Evolutionary conservation across 1,140 invertebrate genomes (phyloP), one percentile per base, ranked within the genome.

Genomic region (Leptinotarsa defecta): DNA sequence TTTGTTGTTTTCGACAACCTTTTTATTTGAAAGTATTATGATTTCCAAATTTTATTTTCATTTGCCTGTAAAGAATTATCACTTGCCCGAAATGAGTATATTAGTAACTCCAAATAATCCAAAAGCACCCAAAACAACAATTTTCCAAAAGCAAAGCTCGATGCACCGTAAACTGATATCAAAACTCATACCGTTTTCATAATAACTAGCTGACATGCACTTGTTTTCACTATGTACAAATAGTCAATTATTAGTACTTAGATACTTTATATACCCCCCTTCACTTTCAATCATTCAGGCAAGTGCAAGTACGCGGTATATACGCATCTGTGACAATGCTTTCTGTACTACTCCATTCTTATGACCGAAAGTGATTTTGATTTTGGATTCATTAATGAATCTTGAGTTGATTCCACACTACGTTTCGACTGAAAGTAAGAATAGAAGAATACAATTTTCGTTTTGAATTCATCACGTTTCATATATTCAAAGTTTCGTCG

Each of bases 141-240:
- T 17, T 57, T 57, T 19, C 52, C 52, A n/a, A 57, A 57, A 57
- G 15, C 52, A 57, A 57, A n/a, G 15, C 52, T 19, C 17, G 52
- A 57, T 57, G 52, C 52, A 57, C 52, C 52, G n/a, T 57, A 57
- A 57, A 57, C 52, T 57, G 52, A 57, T 17, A 15, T 57, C 15
- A 57, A 19, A 57, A 57, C 52, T 57, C 52, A 57, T 68, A 68
- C 67, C 24, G 34, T 68, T 68, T 68, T 68, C 67, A 68, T 68
- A 43, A 43, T 68, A 68, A 68, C 34, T 8, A 19, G 8, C 19
- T 68, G n/a, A 43, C 13, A 68, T 43, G 24, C 67, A 68, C 67
- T 48, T n/a, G 67, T 68, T 68, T 67, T 68, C 67, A 68, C 67
- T 68, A 68, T 68, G 67, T 68, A 43, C 67, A 68, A 43, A 43